Evolutionary conservation across 2,888 invertebrate genomes (phyloP), one percentile per base, ranked within the genome.

Genomic region (Monopis laevigella): DNA sequence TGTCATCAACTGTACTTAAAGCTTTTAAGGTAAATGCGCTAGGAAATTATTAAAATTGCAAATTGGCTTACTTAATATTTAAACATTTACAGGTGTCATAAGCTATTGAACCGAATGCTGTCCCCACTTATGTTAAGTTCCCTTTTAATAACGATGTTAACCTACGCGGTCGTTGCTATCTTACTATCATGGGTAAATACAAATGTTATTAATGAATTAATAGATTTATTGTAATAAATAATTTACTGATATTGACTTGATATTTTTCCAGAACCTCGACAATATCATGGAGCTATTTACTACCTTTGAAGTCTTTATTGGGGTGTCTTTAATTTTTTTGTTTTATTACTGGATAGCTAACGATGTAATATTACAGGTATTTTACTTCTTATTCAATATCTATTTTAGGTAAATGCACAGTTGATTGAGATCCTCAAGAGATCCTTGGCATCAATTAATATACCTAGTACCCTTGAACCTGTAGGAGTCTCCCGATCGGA

Each of bases 281-380:
- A 29, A 29, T n/a, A n/a, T n/a, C 8, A 8, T 32, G 32, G 17
- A 13, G 10, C 32, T 7, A 16, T 17, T 32, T 32, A 32, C 17
- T 17, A 8, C 32, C 2, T 16, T 32, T 17, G 32, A 17, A 17
- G 14, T 32, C n/a, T 4, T 32, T 32, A 4, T 32, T 32, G 32
- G 13, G 10, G 5, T 32, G 2, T 32, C 17, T 10, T 17, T 17
- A 8, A 17, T 17, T 8, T 3, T 13, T 8, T n/a, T 32, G 3
- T 8, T 32, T 17, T 17, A 32, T 32, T 32, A 32, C 17, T 32
- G 32, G 32, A 32, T 32, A 8, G 32, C 16, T 17, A 17, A 32
- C 10, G 14, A 7, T 4, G 8, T 32, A 8, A 32, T 32, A n/a
- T n/a, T n/a, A n/a, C n/a, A n/a, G n/a, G n/a, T n/a, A n/a, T n/a